These are phyloP conservation scores for Trichonephila clavipes DNA, from an alignment of 1,140 invertebrate genomes.

Conservation along the genomic window DNA sequence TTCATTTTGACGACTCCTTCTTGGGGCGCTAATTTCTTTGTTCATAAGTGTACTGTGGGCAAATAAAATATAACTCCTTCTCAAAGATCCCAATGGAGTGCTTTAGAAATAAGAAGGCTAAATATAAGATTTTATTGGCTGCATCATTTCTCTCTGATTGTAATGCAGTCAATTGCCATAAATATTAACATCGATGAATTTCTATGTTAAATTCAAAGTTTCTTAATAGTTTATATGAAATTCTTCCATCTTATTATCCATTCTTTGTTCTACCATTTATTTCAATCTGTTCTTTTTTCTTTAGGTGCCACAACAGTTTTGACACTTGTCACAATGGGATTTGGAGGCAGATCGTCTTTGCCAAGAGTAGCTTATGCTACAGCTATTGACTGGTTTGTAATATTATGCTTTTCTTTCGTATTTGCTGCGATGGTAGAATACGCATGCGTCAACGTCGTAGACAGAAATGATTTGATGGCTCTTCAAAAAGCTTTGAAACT, in stretches of 20 bases:
- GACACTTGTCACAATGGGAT: slow-evolving; percentile 84
- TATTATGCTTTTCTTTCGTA: slow-evolving; percentile 84
- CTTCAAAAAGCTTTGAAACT: slow-evolving; percentile 20
- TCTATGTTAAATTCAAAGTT: neutral
- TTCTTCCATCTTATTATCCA: neutral
- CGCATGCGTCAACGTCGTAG: slow-evolving; percentile 85
- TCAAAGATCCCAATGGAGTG: no score
- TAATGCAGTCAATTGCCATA: no score
- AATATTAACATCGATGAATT: no score
- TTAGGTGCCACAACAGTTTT: slow-evolving; percentile 85
- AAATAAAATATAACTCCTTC: no score
- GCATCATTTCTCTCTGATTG: no score
- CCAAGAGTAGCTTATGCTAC: slow-evolving; percentile 85
- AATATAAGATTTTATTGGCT: no score
- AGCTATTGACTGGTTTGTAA: slow-evolving; percentile 85
- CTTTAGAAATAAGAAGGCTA: no score
- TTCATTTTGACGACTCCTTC: no score
- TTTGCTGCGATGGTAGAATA: slow-evolving; percentile 85
- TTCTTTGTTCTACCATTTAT: neutral
- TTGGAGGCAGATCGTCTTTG: slow-evolving; percentile 83
- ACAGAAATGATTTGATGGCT: slow-evolving; percentile 78
- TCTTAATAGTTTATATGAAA: no score
- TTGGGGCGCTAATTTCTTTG: no score
- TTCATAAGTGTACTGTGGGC: no score
- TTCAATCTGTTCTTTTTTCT: neutral